These are phyloP conservation scores for Panthera uncia DNA, from an alignment of 2,113 vertebrate genomes.

Conservation along the genomic window DNA sequence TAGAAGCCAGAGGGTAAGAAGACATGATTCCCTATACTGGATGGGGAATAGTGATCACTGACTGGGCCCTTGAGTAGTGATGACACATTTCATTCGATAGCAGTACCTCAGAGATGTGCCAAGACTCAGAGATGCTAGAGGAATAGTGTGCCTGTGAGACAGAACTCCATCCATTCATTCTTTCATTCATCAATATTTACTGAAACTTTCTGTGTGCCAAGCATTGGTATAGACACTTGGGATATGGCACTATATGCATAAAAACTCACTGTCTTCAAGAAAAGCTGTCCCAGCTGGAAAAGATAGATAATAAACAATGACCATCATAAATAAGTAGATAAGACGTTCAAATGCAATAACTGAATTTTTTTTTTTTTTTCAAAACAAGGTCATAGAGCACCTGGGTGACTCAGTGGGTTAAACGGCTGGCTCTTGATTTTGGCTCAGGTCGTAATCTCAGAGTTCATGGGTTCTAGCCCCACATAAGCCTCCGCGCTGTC, in stretches of 20 bases:
- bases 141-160: neutral
- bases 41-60: neutral
- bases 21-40: neutral
- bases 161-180: neutral
- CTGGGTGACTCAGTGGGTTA: too few relatives aligned
- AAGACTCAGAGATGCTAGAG: neutral
- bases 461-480: too few relatives aligned
- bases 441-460: too few relatives aligned
- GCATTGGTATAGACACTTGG: neutral
- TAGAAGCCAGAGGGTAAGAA: neutral
- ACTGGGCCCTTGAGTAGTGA: fast-evolving
- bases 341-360: neutral
- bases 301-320: neutral
- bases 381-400: too few relatives aligned
- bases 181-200: neutral
- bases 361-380: neutral
- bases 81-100: neutral
- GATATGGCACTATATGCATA: neutral
- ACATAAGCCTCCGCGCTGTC: too few relatives aligned
- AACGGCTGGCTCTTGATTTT: too few relatives aligned
- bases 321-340: neutral
- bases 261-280: neutral
- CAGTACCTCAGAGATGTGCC: neutral
- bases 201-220: neutral
- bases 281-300: neutral